phyloP scores from a whole-genome alignment of 2,113 vertebrate genomes.

The Bubo bubo region DNA sequence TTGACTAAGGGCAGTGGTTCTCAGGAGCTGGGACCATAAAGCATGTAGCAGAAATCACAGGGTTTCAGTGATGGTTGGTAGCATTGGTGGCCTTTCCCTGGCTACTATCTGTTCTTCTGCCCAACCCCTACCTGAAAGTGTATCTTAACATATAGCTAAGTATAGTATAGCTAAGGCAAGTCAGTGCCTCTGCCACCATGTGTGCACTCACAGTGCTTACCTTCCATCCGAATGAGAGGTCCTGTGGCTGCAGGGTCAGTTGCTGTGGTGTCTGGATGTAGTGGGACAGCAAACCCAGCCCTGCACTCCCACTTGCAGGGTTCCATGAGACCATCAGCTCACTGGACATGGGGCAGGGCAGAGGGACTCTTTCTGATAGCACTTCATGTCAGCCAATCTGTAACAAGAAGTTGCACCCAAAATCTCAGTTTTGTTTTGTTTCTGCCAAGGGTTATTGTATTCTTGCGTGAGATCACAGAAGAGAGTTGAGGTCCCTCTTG shows the following conservation, averaged over 20 bases:
- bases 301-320: rapidly evolving
- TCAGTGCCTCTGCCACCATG: background rate
- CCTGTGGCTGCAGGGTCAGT: background rate
- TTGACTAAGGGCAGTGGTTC: background rate
- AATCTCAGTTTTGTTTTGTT: background rate
- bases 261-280: background rate
- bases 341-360: background rate
- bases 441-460: background rate
- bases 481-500: background rate
- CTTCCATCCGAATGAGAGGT: background rate
- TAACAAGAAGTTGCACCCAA: background rate
- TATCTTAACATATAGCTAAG: background rate
- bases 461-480: background rate
- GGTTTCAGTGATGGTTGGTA: background rate
- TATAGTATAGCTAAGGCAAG: background rate
- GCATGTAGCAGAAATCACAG: background rate
- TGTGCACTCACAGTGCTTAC: rapidly evolving
- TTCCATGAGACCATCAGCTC: background rate
- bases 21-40: background rate
- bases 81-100: background rate
- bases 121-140: background rate
- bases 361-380: background rate
- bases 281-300: background rate
- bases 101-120: background rate
- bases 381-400: background rate